phyloP scores from a whole-genome alignment of 2,888 invertebrate genomes.

The Rhingia rostrata region DNA sequence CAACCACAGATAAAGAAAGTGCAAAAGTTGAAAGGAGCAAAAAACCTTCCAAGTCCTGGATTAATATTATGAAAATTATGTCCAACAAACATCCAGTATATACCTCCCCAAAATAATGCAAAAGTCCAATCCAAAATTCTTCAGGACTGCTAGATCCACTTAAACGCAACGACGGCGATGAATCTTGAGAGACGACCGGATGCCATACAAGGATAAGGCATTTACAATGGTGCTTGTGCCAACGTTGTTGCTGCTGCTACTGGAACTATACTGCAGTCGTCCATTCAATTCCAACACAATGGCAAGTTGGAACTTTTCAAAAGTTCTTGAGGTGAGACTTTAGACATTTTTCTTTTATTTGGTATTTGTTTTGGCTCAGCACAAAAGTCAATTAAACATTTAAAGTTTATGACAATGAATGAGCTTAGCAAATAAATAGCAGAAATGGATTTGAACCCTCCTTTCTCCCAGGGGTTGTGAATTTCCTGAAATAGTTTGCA shows the following conservation, averaged over 20 bases:
- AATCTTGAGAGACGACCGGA: slow-evolving; percentile 27
- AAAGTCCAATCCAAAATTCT: slow-evolving; percentile 29
- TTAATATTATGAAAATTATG: slow-evolving; percentile 48
- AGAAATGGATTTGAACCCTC: slow-evolving; percentile 37
- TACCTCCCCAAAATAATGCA: slow-evolving; percentile 15
- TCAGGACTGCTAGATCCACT: slow-evolving; percentile 30
- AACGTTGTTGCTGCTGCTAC: background rate
- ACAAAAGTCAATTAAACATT: slow-evolving; percentile 57
- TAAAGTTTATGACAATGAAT: slow-evolving; percentile 57
- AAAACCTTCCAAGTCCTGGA: slow-evolving; percentile 31
- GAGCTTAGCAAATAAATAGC: slow-evolving; percentile 43
- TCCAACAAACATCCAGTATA: slow-evolving; percentile 29
- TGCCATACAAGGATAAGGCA: slow-evolving; percentile 49
- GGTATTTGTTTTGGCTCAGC: slow-evolving; percentile 23
- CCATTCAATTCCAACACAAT: slow-evolving; percentile 46
- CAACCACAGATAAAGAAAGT: background rate
- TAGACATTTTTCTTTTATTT: slow-evolving; percentile 19
- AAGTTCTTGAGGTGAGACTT: slow-evolving; percentile 55
- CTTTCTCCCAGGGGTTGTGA: slow-evolving; percentile 11
- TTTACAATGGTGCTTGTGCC: slow-evolving; percentile 20
- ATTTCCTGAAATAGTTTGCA: slow-evolving; percentile 13
- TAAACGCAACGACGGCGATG: slow-evolving; percentile 49
- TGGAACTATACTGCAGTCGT: background rate
- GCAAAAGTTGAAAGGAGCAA: background rate
- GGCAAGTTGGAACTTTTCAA: slow-evolving; percentile 29